phyloP scores from a whole-genome alignment of 2,113 vertebrate genomes.

The Benitochromis conjunctus region DNA sequence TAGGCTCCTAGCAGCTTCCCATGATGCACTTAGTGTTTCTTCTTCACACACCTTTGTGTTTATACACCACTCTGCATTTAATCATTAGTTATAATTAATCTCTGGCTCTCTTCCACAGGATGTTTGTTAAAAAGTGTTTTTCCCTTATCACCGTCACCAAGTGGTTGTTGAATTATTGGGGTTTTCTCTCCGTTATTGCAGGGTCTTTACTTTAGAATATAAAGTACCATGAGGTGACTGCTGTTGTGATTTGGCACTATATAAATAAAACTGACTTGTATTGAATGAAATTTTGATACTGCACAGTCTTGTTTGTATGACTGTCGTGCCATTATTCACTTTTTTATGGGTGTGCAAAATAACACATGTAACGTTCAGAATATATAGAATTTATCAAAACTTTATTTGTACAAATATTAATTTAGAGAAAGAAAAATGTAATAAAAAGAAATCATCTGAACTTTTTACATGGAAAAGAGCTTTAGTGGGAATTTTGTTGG shows the following conservation, averaged over 20 bases:
- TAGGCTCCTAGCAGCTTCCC: background rate
- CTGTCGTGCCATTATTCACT: background rate
- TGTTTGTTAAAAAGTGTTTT: background rate
- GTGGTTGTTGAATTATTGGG: too few species aligned
- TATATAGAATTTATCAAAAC: background rate
- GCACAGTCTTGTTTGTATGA: background rate
- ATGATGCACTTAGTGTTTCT: background rate
- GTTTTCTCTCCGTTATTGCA: background rate
- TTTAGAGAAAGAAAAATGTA: background rate
- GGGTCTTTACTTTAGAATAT: background rate
- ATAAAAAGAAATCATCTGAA: accelerated
- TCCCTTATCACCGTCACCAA: background rate
- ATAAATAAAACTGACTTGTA: background rate
- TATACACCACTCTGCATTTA: background rate
- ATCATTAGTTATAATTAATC: background rate
- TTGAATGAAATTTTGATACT: background rate
- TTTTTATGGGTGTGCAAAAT: background rate
- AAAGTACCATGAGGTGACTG: background rate
- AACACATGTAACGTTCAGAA: background rate
- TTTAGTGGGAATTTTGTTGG: background rate
- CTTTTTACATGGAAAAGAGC: background rate
- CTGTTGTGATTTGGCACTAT: background rate
- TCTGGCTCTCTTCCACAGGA: background rate
- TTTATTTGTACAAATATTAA: background rate
- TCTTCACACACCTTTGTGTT: background rate